A percentile compares a stretch with the other conserved stretches of the same genome.
These are phyloP conservation scores for Saturnia japonica DNA, from an alignment of 2,888 invertebrate species.

Conservation along the genomic window DNA sequence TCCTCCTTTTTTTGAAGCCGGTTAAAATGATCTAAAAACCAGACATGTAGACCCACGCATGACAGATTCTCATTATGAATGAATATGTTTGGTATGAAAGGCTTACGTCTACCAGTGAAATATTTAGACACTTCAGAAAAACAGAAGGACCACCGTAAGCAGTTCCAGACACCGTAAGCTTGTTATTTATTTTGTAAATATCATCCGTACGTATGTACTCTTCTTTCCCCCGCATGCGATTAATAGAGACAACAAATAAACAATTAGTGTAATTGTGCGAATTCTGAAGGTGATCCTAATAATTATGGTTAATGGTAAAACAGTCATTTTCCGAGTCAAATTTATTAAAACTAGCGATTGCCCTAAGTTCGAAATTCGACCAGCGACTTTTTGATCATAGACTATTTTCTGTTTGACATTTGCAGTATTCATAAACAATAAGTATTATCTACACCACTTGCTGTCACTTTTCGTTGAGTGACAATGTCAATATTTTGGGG, in stretches of 20 bases:
- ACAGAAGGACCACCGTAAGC: conserved; percentile 17
- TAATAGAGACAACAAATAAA: conserved; percentile 37
- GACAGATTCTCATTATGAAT: neutral
- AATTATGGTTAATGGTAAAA: neutral
- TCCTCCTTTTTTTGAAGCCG: too few relatives aligned
- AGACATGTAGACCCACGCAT: neutral
- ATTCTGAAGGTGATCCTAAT: conserved; percentile 1
- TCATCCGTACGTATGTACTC: conserved; percentile 18
- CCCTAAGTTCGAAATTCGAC: too few relatives aligned
- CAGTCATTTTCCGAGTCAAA: neutral
- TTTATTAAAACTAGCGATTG: neutral
- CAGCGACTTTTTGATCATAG: too few relatives aligned
- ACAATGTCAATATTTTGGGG: too few relatives aligned
- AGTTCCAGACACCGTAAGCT: conserved; percentile 53
- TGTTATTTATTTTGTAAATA: conserved; percentile 21
- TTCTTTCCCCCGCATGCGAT: conserved; percentile 58
- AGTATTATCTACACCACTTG: too few relatives aligned
- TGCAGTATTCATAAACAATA: too few relatives aligned
- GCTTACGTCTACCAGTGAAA: neutral
- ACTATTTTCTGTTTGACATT: too few relatives aligned
- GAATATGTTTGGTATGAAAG: neutral
- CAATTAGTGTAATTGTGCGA: neutral
- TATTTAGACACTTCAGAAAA: neutral
- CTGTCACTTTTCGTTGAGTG: too few relatives aligned
- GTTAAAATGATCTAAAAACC: neutral